Conservation (phyloP, 2,113 vertebrate species). For the Colaptes auratus region DNA sequence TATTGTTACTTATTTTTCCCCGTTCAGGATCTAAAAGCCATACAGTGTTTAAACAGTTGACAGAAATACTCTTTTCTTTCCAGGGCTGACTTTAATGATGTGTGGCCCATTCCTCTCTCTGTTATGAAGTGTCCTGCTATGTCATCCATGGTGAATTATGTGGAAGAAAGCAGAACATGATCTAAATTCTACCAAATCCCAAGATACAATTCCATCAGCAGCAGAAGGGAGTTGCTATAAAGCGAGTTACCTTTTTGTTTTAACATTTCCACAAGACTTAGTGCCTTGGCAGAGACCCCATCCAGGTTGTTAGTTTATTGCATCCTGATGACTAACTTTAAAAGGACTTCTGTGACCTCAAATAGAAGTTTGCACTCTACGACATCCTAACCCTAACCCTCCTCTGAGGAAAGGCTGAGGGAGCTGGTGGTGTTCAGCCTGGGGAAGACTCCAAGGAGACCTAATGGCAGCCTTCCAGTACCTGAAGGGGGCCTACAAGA, state of each 20-base stretch:
- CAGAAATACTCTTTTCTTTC: background rate
- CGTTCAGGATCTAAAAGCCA: background rate
- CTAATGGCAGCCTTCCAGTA: no score
- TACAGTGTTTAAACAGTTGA: background rate
- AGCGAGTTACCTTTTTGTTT: background rate
- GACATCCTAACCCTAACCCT: background rate
- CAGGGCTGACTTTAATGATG: background rate
- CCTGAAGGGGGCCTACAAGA: no score
- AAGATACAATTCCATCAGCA: background rate
- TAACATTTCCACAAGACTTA: background rate
- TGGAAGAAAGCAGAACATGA: rapidly evolving
- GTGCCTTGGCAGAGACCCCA: background rate
- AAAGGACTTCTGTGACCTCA: background rate
- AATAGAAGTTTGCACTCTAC: background rate
- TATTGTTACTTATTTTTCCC: background rate
- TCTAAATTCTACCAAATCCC: background rate
- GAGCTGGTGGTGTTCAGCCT: no score
- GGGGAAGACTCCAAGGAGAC: no score
- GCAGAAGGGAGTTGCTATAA: background rate
- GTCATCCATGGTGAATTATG: background rate
- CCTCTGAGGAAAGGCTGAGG: background rate
- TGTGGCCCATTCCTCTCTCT: background rate
- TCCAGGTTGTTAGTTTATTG: background rate
- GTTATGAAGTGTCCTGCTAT: background rate
- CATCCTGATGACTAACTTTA: background rate